Percentiles rank a stretch among this genome's conserved stretches.
Evolutionary conservation across 2,797 vertebrate species (phyloP).

Genomic region (Pangasius larnaudii): DNA sequence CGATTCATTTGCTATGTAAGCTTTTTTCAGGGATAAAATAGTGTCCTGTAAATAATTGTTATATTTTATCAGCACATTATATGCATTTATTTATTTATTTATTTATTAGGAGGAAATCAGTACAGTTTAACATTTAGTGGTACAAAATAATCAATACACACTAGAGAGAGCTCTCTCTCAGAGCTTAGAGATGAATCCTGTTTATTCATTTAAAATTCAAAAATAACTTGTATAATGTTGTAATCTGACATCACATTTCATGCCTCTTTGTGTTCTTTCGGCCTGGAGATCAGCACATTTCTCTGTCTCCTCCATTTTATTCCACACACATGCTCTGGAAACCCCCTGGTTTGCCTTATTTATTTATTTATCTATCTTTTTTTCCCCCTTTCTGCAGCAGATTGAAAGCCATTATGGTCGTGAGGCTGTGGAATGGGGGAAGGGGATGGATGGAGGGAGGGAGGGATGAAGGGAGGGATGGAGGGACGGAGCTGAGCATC

Average conservation of each 20-base stretch:
- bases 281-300: not conserved
- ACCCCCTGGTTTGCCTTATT: slow-evolving; percentile 52
- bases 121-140: not conserved
- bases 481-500: slow-evolving; percentile 67
- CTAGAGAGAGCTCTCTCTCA: no score
- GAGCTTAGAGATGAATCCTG: not conserved
- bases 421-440: slow-evolving; percentile 71
- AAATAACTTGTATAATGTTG: not conserved
- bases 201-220: not conserved
- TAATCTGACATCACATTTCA: not conserved
- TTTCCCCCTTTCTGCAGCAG: slow-evolving; percentile 40
- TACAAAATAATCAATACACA: not conserved
- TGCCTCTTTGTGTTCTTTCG: not conserved
- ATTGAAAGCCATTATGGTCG: slow-evolving; percentile 63
- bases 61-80: not conserved
- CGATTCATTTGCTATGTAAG: not conserved
- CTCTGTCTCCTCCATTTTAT: slow-evolving; percentile 33
- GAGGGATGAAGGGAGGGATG: slow-evolving; percentile 54
- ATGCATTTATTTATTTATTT: not conserved
- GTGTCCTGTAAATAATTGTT: no score
- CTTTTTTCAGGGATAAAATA: not conserved
- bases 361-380: slow-evolving; percentile 45
- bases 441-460: slow-evolving; percentile 63
- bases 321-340: slow-evolving; percentile 61
- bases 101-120: not conserved